Evolutionary conservation across 1,140 invertebrate species (phyloP).

Genomic region (Eriosoma lanigerum): DNA sequence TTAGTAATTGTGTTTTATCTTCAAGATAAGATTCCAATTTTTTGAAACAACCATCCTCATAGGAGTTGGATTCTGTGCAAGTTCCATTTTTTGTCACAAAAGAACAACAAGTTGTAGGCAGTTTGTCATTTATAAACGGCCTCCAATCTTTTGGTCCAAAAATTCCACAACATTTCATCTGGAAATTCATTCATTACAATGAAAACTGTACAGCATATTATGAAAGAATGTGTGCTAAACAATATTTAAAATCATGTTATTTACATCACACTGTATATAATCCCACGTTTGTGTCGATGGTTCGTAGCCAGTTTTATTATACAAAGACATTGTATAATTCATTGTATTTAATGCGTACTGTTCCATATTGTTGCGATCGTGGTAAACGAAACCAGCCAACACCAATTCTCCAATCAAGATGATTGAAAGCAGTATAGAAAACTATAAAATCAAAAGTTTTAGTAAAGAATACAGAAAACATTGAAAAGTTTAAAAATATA

Average conservation of each 20-base stretch:
- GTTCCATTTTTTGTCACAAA: neutral
- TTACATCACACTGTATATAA: slow-evolving; percentile 26
- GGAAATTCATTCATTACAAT: neutral
- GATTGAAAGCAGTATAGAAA: slow-evolving; percentile 33
- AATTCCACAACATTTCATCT: slow-evolving; percentile 34
- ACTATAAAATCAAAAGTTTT: neutral
- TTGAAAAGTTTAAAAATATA: neutral
- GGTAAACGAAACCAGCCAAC: neutral
- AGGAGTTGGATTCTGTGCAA: slow-evolving; percentile 11
- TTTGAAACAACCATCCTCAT: neutral
- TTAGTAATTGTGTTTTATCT: slow-evolving; percentile 10
- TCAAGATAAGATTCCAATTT: neutral
- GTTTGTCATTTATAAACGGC: neutral
- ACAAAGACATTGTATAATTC: slow-evolving; percentile 12
- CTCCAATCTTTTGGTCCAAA: slow-evolving; percentile 34
- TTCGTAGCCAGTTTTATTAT: slow-evolving; percentile 28
- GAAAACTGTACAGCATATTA: neutral
- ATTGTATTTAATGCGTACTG: neutral
- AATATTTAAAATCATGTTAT: neutral
- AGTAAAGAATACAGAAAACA: neutral
- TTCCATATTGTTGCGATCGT: neutral
- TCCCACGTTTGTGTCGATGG: slow-evolving; percentile 3
- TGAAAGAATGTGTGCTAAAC: too few relatives aligned
- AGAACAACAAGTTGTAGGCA: slow-evolving; percentile 28
- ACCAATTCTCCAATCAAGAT: slow-evolving; percentile 24